Base-by-base conservation (phyloP, 2,888 invertebrate genomes). In the Heliconius charithonia region DNA sequence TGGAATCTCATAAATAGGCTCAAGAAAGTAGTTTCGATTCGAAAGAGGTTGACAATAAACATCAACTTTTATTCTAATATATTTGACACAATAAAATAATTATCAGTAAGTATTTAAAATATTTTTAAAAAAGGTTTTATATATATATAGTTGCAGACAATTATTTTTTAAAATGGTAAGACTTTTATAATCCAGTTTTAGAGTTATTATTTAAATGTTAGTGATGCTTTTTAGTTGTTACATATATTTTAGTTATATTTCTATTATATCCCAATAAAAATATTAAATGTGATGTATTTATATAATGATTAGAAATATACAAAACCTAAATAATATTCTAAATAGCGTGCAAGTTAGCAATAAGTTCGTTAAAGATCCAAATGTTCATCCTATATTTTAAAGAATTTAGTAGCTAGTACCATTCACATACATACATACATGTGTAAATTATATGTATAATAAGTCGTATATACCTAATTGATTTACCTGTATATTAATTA, bases 11-110 rank as follows among this genome's bases (percentile, higher is more conserved):
- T 37, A 32, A 32, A 56, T 32, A 29, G 9, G 22, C 25, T 41
- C 10, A 62, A 41, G 25, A 41, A 74, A 45, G 25, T 41, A 63
- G 12, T 12, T 63, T 41, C 19, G 63, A n/a, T 19, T 12, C 9
- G 29, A 73, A 67, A 67, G 59, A 62, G 71, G 79, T 79, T 71
- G 75, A 79, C 79, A 79, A 79, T 79, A 79, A 79, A 75, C 72
- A 56, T 75, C 79, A 79, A 75, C 78, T 75, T 71, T 79, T 69
- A 75, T 27, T 56, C 66, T 56, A 51, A 25, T 25, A 62, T 59
- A 59, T 25, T 32, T 25, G 13, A 25, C 32, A 63, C 62, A 37
- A 22, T 63, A 63, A 41, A 74, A 25, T 62, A 74, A 74, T 32
- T 62, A 41, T 19, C 19, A 25, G 62, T 62, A 37, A 41, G 62